A percentile compares a stretch with the other conserved stretches of the same genome.
Conservation (phyloP, 92 coral and sea anemone species). For the Parazoanthus darwini region DNA sequence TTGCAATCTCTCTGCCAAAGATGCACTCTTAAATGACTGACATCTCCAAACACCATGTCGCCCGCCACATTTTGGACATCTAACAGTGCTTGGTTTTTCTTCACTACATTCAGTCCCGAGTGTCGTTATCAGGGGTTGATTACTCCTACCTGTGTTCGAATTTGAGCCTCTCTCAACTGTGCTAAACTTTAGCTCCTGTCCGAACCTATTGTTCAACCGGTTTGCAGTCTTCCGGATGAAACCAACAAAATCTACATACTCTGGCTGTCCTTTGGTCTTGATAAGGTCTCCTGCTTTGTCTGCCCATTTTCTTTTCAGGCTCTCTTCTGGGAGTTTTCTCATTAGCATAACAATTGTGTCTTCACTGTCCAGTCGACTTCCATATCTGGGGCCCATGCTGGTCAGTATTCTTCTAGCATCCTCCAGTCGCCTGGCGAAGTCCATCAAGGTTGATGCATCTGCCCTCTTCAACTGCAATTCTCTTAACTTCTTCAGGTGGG, state of each 20-base stretch:
- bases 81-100: neutral
- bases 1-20: neutral
- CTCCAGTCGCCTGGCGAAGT: conserved; percentile 53
- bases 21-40: neutral
- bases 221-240: conserved; percentile 51
- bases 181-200: conserved; percentile 42
- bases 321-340: conserved; percentile 73
- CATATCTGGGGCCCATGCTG: conserved; percentile 64
- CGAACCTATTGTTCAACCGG: conserved; percentile 57
- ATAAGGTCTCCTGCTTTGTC: conserved; percentile 80
- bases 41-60: conserved; percentile 34
- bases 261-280: conserved; percentile 45
- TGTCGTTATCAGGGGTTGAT: neutral
- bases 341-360: conserved; percentile 68
- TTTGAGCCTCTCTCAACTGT: neutral
- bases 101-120: conserved; percentile 19
- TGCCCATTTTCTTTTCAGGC: conserved; percentile 70
- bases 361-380: conserved; percentile 65
- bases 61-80: conserved; percentile 31
- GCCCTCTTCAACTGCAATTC: conserved; percentile 27
- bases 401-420: conserved; percentile 55
- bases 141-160: neutral
- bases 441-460: conserved; percentile 40
- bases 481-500: conserved; percentile 45
- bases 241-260: conserved; percentile 54